A percentile compares a stretch with the other conserved stretches of the same genome.
These are phyloP conservation scores for Centruroides sculpturatus DNA, from an alignment of 1,140 invertebrate genomes.

Conservation along the genomic window DNA sequence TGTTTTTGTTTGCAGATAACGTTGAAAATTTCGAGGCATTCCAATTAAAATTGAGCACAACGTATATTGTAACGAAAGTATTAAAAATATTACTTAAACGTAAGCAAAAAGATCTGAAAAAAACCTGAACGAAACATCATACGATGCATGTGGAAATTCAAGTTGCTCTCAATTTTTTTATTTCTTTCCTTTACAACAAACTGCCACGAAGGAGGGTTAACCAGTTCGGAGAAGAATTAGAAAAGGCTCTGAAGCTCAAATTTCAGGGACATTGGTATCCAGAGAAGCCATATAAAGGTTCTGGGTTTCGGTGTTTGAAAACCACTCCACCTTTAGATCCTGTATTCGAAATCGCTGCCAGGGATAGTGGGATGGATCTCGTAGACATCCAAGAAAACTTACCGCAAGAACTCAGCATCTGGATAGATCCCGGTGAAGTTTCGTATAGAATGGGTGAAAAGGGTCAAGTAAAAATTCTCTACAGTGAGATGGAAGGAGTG, in stretches of 20 bases:
- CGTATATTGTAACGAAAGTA: too few relatives aligned
- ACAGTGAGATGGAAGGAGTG: slow-evolving; percentile 51
- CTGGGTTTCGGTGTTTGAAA: slow-evolving; percentile 86
- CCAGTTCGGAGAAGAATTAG: slow-evolving; percentile 92
- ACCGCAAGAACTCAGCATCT: slow-evolving; percentile 80
- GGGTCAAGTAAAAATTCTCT: slow-evolving; percentile 77
- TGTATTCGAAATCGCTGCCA: slow-evolving; percentile 75
- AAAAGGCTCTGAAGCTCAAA: slow-evolving; percentile 85
- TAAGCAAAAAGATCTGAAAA: too few relatives aligned
- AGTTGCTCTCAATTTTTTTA: slow-evolving; percentile 94
- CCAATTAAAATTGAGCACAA: too few relatives aligned
- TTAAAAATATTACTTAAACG: too few relatives aligned
- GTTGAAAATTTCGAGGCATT: too few relatives aligned
- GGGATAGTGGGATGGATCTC: slow-evolving; percentile 79
- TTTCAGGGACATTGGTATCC: slow-evolving; percentile 97
- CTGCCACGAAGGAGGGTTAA: slow-evolving; percentile 87
- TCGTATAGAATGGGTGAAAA: slow-evolving; percentile 68
- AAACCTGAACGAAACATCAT: too few relatives aligned
- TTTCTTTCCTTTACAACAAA: slow-evolving; percentile 97
- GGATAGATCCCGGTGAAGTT: slow-evolving; percentile 95
- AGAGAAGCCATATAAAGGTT: slow-evolving; percentile 85
- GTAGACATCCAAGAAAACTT: slow-evolving; percentile 85
- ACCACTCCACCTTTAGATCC: slow-evolving; percentile 84
- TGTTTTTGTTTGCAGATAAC: too few relatives aligned
- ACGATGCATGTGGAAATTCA: slow-evolving; percentile 97